Conservation (phyloP, 2,888 invertebrate genomes). For the Acleris laterana region DNA sequence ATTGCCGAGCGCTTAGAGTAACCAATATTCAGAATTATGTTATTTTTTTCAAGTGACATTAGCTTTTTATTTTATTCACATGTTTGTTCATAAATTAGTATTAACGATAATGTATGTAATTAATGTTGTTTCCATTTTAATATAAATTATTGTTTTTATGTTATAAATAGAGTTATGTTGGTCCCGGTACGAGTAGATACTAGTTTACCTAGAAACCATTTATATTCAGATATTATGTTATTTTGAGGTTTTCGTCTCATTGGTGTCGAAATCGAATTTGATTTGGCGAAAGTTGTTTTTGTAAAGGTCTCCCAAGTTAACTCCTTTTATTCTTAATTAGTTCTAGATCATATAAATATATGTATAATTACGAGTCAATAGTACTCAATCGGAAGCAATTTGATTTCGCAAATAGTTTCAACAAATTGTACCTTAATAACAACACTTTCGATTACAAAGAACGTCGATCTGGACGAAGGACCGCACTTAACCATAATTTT, state of each 20-base stretch:
- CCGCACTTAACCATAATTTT: slow-evolving; percentile 64
- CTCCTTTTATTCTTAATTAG: slow-evolving; percentile 70
- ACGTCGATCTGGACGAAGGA: slow-evolving; percentile 62
- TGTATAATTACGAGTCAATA: slow-evolving; percentile 56
- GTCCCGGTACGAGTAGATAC: slow-evolving; percentile 57
- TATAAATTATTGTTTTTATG: slow-evolving; percentile 67
- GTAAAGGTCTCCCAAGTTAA: slow-evolving; percentile 52
- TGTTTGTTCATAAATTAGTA: slow-evolving; percentile 70
- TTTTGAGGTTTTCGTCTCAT: slow-evolving; percentile 48
- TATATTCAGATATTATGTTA: slow-evolving; percentile 47
- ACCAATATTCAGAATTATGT: slow-evolving; percentile 20
- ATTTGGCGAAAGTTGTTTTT: slow-evolving; percentile 47
- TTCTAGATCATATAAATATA: slow-evolving; percentile 85
- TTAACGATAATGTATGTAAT: slow-evolving; percentile 71
- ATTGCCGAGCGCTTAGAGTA: slow-evolving; percentile 29
- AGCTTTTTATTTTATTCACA: slow-evolving; percentile 53
- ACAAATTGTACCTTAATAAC: slow-evolving; percentile 31
- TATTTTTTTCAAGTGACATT: slow-evolving; percentile 25
- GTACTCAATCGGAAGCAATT: slow-evolving; percentile 50
- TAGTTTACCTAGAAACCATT: slow-evolving; percentile 51
- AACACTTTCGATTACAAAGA: slow-evolving; percentile 53
- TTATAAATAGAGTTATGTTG: slow-evolving; percentile 61
- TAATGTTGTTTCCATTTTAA: slow-evolving; percentile 72
- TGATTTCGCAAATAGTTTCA: slow-evolving; percentile 47
- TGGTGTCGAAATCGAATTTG: slow-evolving; percentile 44